Evolutionary conservation across 2,888 invertebrate genomes (phyloP).

Genomic region (Chaetogeoica ovagalla): DNA sequence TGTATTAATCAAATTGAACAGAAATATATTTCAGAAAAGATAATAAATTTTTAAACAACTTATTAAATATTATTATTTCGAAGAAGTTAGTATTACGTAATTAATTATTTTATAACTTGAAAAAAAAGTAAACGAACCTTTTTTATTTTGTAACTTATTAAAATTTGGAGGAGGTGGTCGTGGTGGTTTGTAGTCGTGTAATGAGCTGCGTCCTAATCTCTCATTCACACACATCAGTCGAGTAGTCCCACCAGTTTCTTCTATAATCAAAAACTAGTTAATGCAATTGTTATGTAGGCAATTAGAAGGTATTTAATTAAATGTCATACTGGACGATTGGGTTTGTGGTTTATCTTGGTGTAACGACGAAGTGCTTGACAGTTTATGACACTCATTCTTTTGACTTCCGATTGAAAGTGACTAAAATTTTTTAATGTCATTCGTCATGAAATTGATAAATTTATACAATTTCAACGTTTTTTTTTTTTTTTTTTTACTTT

Average conservation of each 20-base stretch:
- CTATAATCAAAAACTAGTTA: slow-evolving; percentile 15
- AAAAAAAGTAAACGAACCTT: slow-evolving; percentile 46
- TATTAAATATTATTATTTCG: not conserved
- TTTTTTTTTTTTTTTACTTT: slow-evolving; percentile 24
- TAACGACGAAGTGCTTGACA: slow-evolving; percentile 37
- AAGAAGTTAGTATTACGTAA: not conserved
- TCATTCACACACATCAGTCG: slow-evolving; percentile 51
- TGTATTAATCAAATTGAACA: not conserved
- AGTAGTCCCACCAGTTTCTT: slow-evolving; percentile 5
- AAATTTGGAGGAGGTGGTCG: slow-evolving; percentile 55
- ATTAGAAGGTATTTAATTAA: not conserved
- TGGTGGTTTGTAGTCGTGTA: slow-evolving; percentile 54
- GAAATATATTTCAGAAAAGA: not conserved
- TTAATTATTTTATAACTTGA: slow-evolving; percentile 37
- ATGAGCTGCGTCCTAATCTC: slow-evolving; percentile 42
- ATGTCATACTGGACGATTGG: slow-evolving; percentile 12
- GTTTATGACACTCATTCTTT: slow-evolving; percentile 32
- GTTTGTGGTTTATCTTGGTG: slow-evolving; percentile 39
- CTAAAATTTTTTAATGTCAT: not conserved
- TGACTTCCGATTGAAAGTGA: slow-evolving; percentile 41
- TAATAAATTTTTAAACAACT: not conserved
- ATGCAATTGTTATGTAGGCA: not conserved
- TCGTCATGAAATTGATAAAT: not conserved
- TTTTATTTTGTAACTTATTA: slow-evolving; percentile 53
- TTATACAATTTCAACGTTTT: not conserved